Percentiles rank a stretch among this genome's conserved stretches.
These are phyloP conservation scores for Resseliella maxima DNA, from an alignment of 2,888 invertebrate species.

Conservation along the genomic window DNA sequence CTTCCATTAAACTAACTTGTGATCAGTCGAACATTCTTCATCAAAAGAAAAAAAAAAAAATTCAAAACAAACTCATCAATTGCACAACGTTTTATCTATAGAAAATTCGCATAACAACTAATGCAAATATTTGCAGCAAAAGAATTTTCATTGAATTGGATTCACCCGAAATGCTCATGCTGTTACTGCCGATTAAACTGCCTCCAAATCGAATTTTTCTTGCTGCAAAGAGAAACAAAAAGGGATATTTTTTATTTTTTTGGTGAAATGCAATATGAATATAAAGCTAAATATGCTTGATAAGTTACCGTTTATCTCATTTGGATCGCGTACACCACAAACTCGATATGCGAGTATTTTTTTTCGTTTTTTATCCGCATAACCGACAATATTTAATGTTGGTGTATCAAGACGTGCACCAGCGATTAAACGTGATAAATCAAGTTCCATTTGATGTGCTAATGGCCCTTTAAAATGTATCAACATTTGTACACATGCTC, in stretches of 20 bases:
- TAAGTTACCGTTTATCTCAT: conserved; percentile 69
- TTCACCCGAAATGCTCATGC: background rate
- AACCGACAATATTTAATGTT: conserved; percentile 82
- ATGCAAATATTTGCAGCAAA: background rate
- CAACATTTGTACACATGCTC: conserved; percentile 85
- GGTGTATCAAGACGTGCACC: conserved; percentile 81
- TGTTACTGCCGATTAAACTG: background rate
- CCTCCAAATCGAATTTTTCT: background rate
- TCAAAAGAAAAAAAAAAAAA: too few species aligned
- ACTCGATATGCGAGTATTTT: conserved; percentile 78
- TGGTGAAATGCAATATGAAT: too few species aligned
- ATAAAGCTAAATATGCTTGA: too few species aligned
- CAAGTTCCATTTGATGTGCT: conserved; percentile 81
- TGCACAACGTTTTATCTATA: background rate
- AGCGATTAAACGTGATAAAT: conserved; percentile 79
- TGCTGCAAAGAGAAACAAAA: background rate
- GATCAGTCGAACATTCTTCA: too few species aligned
- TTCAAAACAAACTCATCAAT: background rate
- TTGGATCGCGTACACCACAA: conserved; percentile 81
- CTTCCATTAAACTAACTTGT: too few species aligned
- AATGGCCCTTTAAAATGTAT: conserved; percentile 88
- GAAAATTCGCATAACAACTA: background rate
- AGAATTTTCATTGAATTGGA: background rate
- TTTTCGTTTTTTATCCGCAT: conserved; percentile 77
- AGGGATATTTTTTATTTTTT: background rate